A percentile compares a stretch with the other conserved stretches of the same genome.
phyloP scores from a whole-genome alignment of 2,113 vertebrate genomes.

The Azemiops feae region DNA sequence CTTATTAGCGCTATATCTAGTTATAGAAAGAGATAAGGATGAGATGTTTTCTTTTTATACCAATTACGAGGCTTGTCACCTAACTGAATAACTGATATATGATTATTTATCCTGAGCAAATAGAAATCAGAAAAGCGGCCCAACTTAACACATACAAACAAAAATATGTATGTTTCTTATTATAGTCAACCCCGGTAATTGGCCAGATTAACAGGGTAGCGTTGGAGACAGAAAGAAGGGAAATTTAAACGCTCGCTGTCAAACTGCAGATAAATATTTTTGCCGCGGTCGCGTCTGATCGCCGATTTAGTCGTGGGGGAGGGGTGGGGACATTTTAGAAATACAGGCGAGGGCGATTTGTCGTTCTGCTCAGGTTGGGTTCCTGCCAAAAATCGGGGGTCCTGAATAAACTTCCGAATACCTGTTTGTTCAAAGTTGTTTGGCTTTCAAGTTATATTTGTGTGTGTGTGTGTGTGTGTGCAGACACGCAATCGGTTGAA shows the following conservation, averaged over 20 bases:
- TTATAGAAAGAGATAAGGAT: slow-evolving; percentile 81
- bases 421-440: no score
- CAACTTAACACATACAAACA: slow-evolving; percentile 73
- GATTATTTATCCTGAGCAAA: slow-evolving; percentile 84
- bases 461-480: not conserved
- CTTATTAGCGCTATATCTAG: slow-evolving; percentile 90
- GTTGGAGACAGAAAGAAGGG: slow-evolving; percentile 22
- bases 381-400: not conserved
- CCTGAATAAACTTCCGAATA: not conserved
- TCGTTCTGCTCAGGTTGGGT: not conserved
- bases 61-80: slow-evolving; percentile 86
- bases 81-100: slow-evolving; percentile 83
- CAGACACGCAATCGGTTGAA: not conserved
- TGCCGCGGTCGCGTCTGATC: slow-evolving; percentile 6
- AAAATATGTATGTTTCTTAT: slow-evolving; percentile 69
- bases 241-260: slow-evolving; percentile 26
- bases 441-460: not conserved
- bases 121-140: slow-evolving; percentile 80
- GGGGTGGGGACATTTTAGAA: slow-evolving; percentile 1
- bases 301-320: not conserved
- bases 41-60: slow-evolving; percentile 82
- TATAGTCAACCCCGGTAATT: slow-evolving; percentile 67
- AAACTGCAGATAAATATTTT: not conserved
- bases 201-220: slow-evolving; percentile 62
- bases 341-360: not conserved